These are phyloP conservation scores for Trissonchulus latispiculum DNA, from an alignment of 2,888 invertebrate genomes.

Conservation along the genomic window DNA sequence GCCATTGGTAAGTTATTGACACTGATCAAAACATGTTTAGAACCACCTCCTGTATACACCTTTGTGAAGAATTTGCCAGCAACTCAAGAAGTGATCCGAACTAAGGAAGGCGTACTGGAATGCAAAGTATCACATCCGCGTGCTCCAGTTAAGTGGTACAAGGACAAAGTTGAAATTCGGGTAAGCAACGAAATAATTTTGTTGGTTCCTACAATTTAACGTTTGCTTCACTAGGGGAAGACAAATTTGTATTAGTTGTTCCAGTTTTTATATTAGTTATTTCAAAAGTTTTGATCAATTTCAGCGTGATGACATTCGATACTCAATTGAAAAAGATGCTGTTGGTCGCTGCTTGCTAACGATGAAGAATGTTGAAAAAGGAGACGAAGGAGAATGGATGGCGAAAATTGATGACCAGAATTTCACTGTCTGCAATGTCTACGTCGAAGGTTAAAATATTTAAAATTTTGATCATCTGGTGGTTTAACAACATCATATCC, in stretches of 20 bases:
- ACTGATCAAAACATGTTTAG: slow-evolving; percentile 49
- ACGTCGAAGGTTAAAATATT: slow-evolving; percentile 69
- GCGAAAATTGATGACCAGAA: slow-evolving; percentile 83
- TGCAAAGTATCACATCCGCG: slow-evolving; percentile 86
- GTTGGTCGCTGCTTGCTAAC: slow-evolving; percentile 76
- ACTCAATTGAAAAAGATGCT: slow-evolving; percentile 79
- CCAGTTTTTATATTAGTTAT: background rate
- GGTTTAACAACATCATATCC: too few relatives aligned
- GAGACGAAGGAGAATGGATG: slow-evolving; percentile 75
- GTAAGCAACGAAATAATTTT: slow-evolving; percentile 44
- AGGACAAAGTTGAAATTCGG: slow-evolving; percentile 63
- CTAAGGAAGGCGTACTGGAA: slow-evolving; percentile 79
- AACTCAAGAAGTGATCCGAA: slow-evolving; percentile 73
- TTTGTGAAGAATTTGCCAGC: slow-evolving; percentile 84
- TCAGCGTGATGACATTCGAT: slow-evolving; percentile 45
- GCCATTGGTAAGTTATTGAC: background rate
- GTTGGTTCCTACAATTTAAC: too few relatives aligned
- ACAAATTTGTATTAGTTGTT: background rate
- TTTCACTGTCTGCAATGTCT: slow-evolving; percentile 68
- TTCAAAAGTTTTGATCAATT: slow-evolving; percentile 4
- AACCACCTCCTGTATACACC: slow-evolving; percentile 83
- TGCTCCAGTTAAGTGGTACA: slow-evolving; percentile 88
- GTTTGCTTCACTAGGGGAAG: background rate
- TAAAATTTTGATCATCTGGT: too few relatives aligned
- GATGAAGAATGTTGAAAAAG: slow-evolving; percentile 68